phyloP scores from a whole-genome alignment of 1,140 invertebrate genomes.

The Drosophila suzukii region DNA sequence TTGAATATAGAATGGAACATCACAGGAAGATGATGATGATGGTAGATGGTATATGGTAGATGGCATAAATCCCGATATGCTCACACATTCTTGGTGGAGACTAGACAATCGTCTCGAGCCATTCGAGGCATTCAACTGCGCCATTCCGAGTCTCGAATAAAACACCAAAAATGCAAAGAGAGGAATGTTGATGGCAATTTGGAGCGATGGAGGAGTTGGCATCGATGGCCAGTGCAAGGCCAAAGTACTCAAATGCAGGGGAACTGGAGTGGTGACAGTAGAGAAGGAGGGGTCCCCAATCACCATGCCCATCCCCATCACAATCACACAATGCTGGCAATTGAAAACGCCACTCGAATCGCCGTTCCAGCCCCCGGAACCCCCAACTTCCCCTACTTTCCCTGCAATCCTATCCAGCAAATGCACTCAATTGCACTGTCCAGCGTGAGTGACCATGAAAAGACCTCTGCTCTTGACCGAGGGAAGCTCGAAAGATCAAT shows the following conservation, averaged over 20 bases:
- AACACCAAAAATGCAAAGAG: constrained; percentile 63
- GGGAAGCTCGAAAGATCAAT: constrained; percentile 18
- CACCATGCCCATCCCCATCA: background rate
- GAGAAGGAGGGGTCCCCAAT: constrained; percentile 1
- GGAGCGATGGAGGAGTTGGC: constrained; percentile 2
- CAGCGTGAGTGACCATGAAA: constrained; percentile 47
- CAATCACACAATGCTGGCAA: constrained; percentile 60
- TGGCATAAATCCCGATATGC: constrained; percentile 1
- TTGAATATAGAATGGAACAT: background rate
- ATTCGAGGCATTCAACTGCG: constrained; percentile 51
- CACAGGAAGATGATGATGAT: background rate
- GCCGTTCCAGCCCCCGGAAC: too few species aligned
- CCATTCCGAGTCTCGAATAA: constrained; percentile 63
- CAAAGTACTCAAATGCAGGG: constrained; percentile 5
- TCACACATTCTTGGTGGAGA: background rate
- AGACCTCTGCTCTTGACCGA: constrained; percentile 43
- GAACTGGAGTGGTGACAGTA: constrained; percentile 1
- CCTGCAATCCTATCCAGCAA: constrained; percentile 8
- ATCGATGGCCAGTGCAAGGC: constrained; percentile 8
- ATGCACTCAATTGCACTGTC: constrained; percentile 45
- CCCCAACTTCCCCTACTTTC: background rate
- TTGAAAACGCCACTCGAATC: constrained; percentile 66
- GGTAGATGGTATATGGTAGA: background rate
- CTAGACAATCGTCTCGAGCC: constrained; percentile 14
- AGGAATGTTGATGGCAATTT: constrained; percentile 60